Base-by-base conservation (phyloP, 2,888 invertebrate species). In the Zhengitettix transpicula region DNA sequence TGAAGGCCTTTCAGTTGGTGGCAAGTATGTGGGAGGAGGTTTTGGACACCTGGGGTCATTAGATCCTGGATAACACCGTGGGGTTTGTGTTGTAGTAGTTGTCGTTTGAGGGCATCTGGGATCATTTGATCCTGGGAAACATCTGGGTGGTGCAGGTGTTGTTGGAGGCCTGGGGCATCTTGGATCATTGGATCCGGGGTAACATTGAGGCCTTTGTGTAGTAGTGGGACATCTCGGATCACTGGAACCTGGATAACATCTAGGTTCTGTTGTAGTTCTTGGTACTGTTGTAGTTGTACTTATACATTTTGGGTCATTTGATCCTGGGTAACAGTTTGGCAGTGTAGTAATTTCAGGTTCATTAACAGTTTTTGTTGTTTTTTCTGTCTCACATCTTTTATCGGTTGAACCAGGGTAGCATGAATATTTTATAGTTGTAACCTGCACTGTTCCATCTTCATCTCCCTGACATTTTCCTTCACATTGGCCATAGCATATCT, bases 331-430 rank as follows among this genome's bases (percentile, higher is more conserved):
- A 57, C 74, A 74, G 0, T 62, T 60, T 14, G 67, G 68, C 42
- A 62, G 65, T 9, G n/a, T n/a, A n/a, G n/a, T n/a, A n/a, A n/a
- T n/a, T n/a, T n/a, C n/a, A n/a, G n/a, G n/a, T n/a, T n/a, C n/a
- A n/a, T n/a, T n/a, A n/a, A 58, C 61, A 15, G 65, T 63, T n/a
- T 68, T 66, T 55, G 67, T 59, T 2, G 66, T 66, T 1, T 66
- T 1, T 63, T 64, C 55, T 60, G 62, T 58, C 2, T 70, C 71
- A 60, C 74, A 63, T 28, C 74, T 67, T 0, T 73, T 72, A 65
- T 77, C 75, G 14, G 67, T 68, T 10, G 70, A 69, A 40, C 71
- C 73, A 15, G 70, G 70, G 58, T 64, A 67, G 63, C 72, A 66
- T 0, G 60, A 47, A 61, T 58, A 69, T 64, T 65, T 64, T 3